Evolutionary conservation across 2,797 vertebrate genomes (phyloP).

Genomic region (Mionectes olivaceus): DNA sequence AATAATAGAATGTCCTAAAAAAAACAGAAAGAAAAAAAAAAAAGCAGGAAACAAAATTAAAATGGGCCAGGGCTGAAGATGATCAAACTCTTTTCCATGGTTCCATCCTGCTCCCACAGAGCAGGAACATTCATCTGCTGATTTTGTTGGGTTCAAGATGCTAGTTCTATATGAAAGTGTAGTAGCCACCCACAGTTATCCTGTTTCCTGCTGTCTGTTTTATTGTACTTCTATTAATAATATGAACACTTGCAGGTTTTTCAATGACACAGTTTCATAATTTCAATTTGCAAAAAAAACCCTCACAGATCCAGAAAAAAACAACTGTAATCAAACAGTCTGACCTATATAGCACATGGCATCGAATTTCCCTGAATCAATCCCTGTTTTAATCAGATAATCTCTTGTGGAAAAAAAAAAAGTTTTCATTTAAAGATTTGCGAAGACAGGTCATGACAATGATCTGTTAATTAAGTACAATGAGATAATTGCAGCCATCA

Average conservation of each 20-base stretch:
- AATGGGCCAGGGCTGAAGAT: background rate
- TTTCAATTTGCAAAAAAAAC: background rate
- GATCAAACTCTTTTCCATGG: background rate
- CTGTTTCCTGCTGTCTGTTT: slow-evolving; percentile 54
- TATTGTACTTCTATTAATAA: slow-evolving; percentile 27
- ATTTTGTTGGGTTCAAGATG: slow-evolving; percentile 26
- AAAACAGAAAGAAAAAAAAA: background rate
- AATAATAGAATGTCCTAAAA: background rate
- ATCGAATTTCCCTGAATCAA: background rate
- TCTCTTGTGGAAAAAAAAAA: background rate
- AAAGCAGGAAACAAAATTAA: background rate
- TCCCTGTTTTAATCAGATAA: background rate
- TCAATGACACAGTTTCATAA: background rate
- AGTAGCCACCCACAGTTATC: slow-evolving; percentile 43
- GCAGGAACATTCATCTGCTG: background rate
- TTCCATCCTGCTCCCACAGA: slow-evolving; percentile 3
- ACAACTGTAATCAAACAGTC: background rate
- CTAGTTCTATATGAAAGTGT: slow-evolving; percentile 22
- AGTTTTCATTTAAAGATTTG: background rate
- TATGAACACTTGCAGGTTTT: background rate
- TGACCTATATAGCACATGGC: background rate
- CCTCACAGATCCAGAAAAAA: background rate
- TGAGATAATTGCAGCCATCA: background rate
- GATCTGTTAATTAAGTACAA: background rate
- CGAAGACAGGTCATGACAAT: background rate